Conservation (phyloP, 2,797 vertebrate species). For the Distichodus sexfasciatus region DNA sequence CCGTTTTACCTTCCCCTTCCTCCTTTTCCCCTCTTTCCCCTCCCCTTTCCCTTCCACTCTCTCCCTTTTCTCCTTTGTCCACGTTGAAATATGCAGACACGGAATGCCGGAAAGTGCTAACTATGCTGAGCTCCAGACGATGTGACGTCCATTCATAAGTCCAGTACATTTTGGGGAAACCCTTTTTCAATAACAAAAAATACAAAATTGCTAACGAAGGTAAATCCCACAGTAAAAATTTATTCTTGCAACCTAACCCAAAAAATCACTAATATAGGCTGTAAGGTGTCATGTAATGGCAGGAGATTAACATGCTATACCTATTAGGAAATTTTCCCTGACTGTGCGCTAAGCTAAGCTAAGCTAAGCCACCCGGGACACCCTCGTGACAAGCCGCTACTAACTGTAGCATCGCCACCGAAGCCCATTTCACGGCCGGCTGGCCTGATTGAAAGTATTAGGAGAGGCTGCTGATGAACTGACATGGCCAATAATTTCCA, state of each 20-base stretch:
- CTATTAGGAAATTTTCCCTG: background rate
- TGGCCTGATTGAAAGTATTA: slow-evolving; percentile 74
- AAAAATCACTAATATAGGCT: too few species aligned
- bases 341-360: too few species aligned
- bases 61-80: background rate
- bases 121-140: too few species aligned
- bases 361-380: slow-evolving; percentile 19
- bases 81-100: slow-evolving; percentile 16
- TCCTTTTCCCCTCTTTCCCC: background rate
- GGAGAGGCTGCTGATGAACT: slow-evolving; percentile 64
- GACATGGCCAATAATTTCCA: slow-evolving; percentile 77
- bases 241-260: too few species aligned
- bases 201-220: too few species aligned
- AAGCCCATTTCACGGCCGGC: slow-evolving; percentile 75
- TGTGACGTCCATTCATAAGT: too few species aligned
- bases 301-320: background rate
- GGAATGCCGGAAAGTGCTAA: background rate
- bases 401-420: slow-evolving; percentile 66
- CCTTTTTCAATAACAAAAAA: too few species aligned
- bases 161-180: too few species aligned
- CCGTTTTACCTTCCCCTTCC: background rate
- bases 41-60: background rate
- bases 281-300: background rate
- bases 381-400: slow-evolving; percentile 51
- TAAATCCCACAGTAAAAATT: too few species aligned